A percentile compares a stretch with the other conserved stretches of the same genome.
These are phyloP conservation scores for Rhea pennata DNA, from an alignment of 2,113 vertebrate genomes.

Conservation along the genomic window DNA sequence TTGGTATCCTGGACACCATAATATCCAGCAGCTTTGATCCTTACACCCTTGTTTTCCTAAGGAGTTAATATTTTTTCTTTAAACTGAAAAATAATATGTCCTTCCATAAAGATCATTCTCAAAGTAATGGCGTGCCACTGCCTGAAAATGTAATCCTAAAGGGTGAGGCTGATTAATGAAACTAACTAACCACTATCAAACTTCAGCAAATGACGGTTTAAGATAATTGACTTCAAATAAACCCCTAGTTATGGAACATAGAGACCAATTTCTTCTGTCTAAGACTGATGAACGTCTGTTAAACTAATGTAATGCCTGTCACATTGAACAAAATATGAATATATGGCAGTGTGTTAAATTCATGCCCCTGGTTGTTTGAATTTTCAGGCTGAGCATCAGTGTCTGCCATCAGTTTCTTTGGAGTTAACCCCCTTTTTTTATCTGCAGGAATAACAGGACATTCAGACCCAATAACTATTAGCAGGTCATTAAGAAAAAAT, in stretches of 20 bases:
- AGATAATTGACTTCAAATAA: neutral
- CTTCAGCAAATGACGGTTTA: neutral
- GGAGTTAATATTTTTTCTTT: neutral
- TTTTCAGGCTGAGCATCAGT: accelerated
- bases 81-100: neutral
- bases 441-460: neutral
- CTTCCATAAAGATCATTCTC: neutral
- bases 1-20: neutral
- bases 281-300: neutral
- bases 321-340: neutral
- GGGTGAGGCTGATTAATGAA: neutral
- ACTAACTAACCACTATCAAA: neutral
- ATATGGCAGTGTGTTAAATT: neutral
- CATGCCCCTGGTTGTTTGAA: neutral
- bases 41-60: neutral
- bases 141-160: neutral
- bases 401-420: neutral
- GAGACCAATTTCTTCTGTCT: neutral
- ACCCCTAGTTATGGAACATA: neutral
- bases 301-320: neutral
- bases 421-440: neutral
- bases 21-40: neutral
- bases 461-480: neutral
- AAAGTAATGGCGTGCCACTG: neutral
- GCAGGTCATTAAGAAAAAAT: neutral